Conservation (phyloP, 92 coral and sea anemone species). For the Actinernus sp. region DNA sequence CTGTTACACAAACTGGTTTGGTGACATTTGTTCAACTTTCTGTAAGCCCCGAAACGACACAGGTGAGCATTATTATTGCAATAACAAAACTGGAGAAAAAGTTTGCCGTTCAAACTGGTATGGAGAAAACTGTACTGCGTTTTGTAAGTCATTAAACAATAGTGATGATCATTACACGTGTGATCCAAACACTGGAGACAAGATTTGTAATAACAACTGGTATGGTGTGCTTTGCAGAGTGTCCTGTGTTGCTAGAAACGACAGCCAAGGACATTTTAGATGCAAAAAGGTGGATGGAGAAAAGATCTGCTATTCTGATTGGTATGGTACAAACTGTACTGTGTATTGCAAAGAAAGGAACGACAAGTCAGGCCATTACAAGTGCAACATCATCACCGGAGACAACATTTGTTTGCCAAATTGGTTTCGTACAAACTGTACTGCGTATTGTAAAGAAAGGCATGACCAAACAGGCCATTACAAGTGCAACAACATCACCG, state of each 20-base stretch:
- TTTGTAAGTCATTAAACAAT: not conserved
- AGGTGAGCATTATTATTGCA: slow-evolving; percentile 52
- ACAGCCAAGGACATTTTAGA: slow-evolving; percentile 19
- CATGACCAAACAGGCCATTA: slow-evolving; percentile 45
- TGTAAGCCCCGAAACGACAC: slow-evolving; percentile 31
- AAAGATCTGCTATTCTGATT: slow-evolving; percentile 56
- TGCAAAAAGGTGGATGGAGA: slow-evolving; percentile 48
- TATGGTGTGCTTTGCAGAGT: slow-evolving; percentile 67
- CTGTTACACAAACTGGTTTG: slow-evolving; percentile 60
- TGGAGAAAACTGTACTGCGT: slow-evolving; percentile 49
- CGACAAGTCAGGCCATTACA: slow-evolving; percentile 39
- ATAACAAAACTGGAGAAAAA: slow-evolving; percentile 36
- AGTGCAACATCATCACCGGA: slow-evolving; percentile 29
- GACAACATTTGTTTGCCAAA: slow-evolving; percentile 36
- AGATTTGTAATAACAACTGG: slow-evolving; percentile 70
- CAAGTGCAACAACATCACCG: slow-evolving; percentile 30
- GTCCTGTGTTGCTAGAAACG: slow-evolving; percentile 40
- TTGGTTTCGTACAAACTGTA: slow-evolving; percentile 59
- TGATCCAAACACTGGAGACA: slow-evolving; percentile 38
- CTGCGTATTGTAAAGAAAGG: slow-evolving; percentile 12
- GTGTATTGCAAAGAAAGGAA: slow-evolving; percentile 58
- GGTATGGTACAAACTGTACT: slow-evolving; percentile 77
- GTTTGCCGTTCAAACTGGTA: slow-evolving; percentile 62
- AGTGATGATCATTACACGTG: slow-evolving; percentile 65
- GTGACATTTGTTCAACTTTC: slow-evolving; percentile 37